Percentiles rank a stretch among this genome's conserved stretches.
Evolutionary conservation across 2,888 invertebrate species (phyloP).

Genomic region (Drosophila monieri): DNA sequence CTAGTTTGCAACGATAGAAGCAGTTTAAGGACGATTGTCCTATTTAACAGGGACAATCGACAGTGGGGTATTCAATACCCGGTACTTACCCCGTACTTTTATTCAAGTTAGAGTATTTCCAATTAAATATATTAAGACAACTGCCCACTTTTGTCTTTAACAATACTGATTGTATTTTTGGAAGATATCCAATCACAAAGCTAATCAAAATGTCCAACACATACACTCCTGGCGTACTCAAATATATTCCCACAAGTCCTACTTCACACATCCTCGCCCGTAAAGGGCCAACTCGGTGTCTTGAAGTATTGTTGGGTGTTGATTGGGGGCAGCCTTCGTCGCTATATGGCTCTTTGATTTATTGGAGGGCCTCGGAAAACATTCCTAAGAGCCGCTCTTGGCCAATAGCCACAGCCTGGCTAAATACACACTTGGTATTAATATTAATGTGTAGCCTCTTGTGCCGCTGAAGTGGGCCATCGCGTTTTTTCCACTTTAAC

Average conservation of each 20-base stretch:
- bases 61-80: not conserved
- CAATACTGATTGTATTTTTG: slow-evolving; percentile 52
- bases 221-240: slow-evolving; percentile 44
- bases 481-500: not conserved
- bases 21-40: not conserved
- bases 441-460: slow-evolving; percentile 42
- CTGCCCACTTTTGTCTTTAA: slow-evolving; percentile 13
- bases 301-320: slow-evolving; percentile 27
- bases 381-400: slow-evolving; percentile 27
- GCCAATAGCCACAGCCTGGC: not conserved
- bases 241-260: slow-evolving; percentile 29
- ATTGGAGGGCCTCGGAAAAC: slow-evolving; percentile 23
- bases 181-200: slow-evolving; percentile 62
- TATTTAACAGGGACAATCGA: not conserved
- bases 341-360: slow-evolving; percentile 7
- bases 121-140: too few species aligned
- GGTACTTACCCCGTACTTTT: not conserved
- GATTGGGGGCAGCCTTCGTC: slow-evolving; percentile 16
- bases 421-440: slow-evolving; percentile 7
- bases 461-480: not conserved
- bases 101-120: not conserved
- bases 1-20: not conserved
- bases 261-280: slow-evolving; percentile 14
- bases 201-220: slow-evolving; percentile 76
- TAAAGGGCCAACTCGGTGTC: slow-evolving; percentile 62